A percentile compares a stretch with the other conserved stretches of the same genome.
phyloP scores from a whole-genome alignment of 2,113 vertebrate genomes.

The Sturnus vulgaris region DNA sequence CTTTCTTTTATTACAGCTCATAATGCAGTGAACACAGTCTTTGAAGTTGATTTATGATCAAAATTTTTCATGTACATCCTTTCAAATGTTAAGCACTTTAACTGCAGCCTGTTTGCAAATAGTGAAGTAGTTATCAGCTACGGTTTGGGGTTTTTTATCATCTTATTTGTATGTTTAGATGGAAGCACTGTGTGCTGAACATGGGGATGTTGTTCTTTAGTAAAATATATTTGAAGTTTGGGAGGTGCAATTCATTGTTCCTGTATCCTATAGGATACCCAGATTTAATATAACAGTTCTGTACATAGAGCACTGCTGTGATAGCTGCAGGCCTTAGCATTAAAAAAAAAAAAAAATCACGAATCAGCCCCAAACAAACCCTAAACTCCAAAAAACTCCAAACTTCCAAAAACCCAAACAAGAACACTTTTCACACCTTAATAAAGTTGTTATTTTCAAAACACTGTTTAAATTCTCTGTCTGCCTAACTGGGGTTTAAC shows the following conservation, averaged over 20 bases:
- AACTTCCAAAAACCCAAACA: background rate
- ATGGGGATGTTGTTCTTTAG: background rate
- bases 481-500: conserved; percentile 8
- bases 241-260: background rate
- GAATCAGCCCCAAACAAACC: background rate
- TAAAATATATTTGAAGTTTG: background rate
- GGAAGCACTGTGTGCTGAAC: background rate
- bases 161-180: background rate
- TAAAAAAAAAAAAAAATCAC: background rate
- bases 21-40: background rate
- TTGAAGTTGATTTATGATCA: background rate
- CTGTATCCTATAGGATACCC: background rate
- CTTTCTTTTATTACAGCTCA: background rate
- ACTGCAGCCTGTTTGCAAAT: background rate
- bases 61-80: background rate
- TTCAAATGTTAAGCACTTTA: background rate
- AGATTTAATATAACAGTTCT: background rate
- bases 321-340: background rate
- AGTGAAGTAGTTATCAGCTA: background rate
- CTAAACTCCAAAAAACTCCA: background rate
- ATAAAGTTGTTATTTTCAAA: background rate
- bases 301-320: background rate
- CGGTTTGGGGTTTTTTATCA: background rate
- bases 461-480: background rate
- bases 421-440: background rate